phyloP scores from a whole-genome alignment of 1,140 invertebrate species.

The Drosophila pectinifera region DNA sequence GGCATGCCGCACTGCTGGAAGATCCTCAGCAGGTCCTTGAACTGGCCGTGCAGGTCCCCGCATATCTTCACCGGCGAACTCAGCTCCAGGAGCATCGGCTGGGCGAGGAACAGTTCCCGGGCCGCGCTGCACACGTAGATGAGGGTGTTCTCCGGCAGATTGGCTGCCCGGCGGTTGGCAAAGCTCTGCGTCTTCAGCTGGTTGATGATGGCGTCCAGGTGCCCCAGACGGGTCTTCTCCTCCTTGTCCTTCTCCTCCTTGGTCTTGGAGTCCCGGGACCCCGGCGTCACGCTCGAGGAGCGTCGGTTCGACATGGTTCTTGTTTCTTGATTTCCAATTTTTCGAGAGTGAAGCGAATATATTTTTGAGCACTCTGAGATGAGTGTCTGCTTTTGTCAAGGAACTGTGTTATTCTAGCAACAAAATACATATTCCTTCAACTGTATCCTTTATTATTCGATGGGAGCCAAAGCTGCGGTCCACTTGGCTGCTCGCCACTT shows the following conservation, averaged over 20 bases:
- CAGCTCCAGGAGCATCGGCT: slow-evolving; percentile 48
- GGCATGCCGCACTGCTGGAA: slow-evolving; percentile 33
- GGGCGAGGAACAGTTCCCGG: slow-evolving; percentile 24
- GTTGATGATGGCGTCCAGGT: slow-evolving; percentile 19
- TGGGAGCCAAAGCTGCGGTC: too few species aligned
- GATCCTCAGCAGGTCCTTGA: slow-evolving; percentile 38
- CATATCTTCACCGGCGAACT: slow-evolving; percentile 44
- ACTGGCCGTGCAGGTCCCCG: slow-evolving; percentile 45
- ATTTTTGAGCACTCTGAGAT: background rate
- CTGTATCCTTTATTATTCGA: too few species aligned
- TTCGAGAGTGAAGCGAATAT: background rate
- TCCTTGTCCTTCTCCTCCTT: slow-evolving; percentile 6
- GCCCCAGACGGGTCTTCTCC: background rate
- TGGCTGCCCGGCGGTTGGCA: background rate
- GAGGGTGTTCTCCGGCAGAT: slow-evolving; percentile 8
- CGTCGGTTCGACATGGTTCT: slow-evolving; percentile 15
- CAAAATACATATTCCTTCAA: too few species aligned
- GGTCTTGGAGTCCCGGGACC: background rate
- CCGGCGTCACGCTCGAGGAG: background rate
- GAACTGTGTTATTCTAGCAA: background rate
- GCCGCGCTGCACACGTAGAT: background rate
- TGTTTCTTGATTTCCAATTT: too few species aligned
- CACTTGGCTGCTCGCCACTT: slow-evolving; percentile 26
- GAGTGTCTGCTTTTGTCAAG: background rate
- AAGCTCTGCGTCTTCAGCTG: slow-evolving; percentile 6